These are phyloP conservation scores for Centropyge bicolor DNA, from an alignment of 2,797 vertebrate genomes.

Conservation along the genomic window DNA sequence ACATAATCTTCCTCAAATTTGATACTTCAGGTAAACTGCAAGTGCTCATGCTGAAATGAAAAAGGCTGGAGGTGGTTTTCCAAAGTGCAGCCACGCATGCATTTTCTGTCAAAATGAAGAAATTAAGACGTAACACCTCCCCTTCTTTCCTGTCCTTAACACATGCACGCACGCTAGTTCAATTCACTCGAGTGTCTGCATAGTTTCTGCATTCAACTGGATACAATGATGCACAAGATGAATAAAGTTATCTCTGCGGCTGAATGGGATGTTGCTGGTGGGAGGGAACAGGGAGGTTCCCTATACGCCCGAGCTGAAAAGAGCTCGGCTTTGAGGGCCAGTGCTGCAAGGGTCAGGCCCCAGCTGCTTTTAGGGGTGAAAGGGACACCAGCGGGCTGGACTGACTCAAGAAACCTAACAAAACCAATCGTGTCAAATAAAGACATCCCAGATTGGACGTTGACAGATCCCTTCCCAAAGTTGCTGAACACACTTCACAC, in stretches of 20 bases:
- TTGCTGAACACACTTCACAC: conserved; percentile 84
- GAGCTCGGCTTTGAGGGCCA: conserved; percentile 91
- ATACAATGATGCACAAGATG: conserved; percentile 99
- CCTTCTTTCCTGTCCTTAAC: conserved; percentile 69
- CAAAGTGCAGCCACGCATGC: conserved; percentile 42
- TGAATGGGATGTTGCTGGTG: conserved; percentile 98
- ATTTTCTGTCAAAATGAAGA: conserved; percentile 82
- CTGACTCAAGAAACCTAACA: conserved; percentile 91
- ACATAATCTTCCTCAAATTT: conserved; percentile 39
- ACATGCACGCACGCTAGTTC: conserved; percentile 85
- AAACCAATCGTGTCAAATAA: conserved; percentile 87
- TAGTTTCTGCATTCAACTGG: conserved; percentile 96
- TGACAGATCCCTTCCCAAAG: conserved; percentile 82
- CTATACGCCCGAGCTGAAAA: conserved; percentile 89
- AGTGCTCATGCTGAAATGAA: conserved; percentile 35
- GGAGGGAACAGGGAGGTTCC: conserved; percentile 94
- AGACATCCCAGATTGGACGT: conserved; percentile 85
- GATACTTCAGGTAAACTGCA: conserved; percentile 46
- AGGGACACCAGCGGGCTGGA: conserved; percentile 94
- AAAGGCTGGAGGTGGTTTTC: conserved; percentile 41
- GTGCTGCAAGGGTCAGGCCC: conserved; percentile 95
- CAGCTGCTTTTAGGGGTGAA: conserved; percentile 96
- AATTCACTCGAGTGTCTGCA: conserved; percentile 88
- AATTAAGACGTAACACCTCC: conserved; percentile 92
- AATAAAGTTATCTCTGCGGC: conserved; percentile 99